A percentile compares a stretch with the other conserved stretches of the same genome.
These are phyloP conservation scores for Lampropteryx suffumata DNA, from an alignment of 2,888 invertebrate genomes.

Conservation along the genomic window DNA sequence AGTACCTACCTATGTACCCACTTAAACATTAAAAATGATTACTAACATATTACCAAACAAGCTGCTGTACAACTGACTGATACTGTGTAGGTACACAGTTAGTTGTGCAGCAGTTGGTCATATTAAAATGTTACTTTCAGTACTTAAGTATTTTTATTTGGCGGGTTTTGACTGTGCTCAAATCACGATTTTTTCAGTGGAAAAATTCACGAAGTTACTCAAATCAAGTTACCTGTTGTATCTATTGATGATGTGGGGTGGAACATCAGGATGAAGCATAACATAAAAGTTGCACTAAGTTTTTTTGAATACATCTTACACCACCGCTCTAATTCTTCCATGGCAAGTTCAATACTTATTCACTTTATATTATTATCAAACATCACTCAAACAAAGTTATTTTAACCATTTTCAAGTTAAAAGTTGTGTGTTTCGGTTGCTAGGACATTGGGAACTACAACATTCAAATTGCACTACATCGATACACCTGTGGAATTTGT, in stretches of 20 bases:
- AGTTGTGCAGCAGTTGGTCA: too few species aligned
- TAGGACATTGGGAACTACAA: slow-evolving; percentile 74
- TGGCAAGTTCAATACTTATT: slow-evolving; percentile 42
- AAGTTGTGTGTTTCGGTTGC: slow-evolving; percentile 56
- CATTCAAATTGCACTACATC: slow-evolving; percentile 50
- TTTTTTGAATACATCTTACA: slow-evolving; percentile 63
- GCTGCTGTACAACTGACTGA: too few species aligned
- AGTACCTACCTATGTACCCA: too few species aligned
- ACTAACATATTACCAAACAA: too few species aligned
- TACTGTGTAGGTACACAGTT: too few species aligned
- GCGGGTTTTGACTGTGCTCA: too few species aligned
- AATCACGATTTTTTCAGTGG: too few species aligned
- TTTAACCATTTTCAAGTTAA: slow-evolving; percentile 17
- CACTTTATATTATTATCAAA: slow-evolving; percentile 24
- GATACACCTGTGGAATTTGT: slow-evolving; percentile 75
- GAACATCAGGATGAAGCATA: slow-evolving; percentile 38
- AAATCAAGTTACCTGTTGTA: slow-evolving; percentile 55
- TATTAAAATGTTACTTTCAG: too few species aligned
- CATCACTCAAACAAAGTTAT: slow-evolving; percentile 1
- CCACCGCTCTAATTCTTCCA: slow-evolving; percentile 77
- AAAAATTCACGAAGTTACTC: too few species aligned
- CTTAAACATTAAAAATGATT: too few species aligned
- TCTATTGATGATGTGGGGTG: slow-evolving; percentile 52
- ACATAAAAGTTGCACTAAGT: slow-evolving; percentile 48
- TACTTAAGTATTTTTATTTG: too few species aligned